Base-by-base conservation (phyloP, 2,888 invertebrate genomes). In the Sympetrum striolatum region DNA sequence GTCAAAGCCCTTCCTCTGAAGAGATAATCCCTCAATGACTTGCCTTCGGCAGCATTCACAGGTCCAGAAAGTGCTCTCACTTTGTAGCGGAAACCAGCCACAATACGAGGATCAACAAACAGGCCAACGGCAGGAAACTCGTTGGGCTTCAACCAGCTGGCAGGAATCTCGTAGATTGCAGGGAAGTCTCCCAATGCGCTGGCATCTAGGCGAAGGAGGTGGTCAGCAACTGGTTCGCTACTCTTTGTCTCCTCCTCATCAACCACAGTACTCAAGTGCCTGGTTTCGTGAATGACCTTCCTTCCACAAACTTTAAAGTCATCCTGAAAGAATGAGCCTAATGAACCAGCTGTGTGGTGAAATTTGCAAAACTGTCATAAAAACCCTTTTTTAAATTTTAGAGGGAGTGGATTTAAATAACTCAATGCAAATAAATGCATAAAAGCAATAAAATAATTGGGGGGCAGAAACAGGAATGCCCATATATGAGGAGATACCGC, bases 11-110 rank as follows among this genome's bases (percentile, higher is more conserved):
- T 95, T n/a, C 96, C 96, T 91, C 95, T 94, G 93, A 96, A 97
- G 92, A 97, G 94, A 93, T 93, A 93, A 86, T 92, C 73, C 31
- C 31, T 92, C 25, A 25, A 80, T 22, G 53, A 81, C 90, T 64
- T 44, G 35, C 37, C 53, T 60, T 31, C 81, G 35, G 60, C 86
- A 60, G 8, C 60, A 37, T 60, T 58, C 93, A 95, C 95, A 93
- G 95, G 91, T 14, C 92, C 92, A 48, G 91, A 95, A 93, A 96
- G 94, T 2, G 96, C 96, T 93, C 96, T 95, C 91, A 96, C 96
- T 94, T 96, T 95, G 95, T 97, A 97, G 93, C 95, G 95, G 94
- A 97, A 97, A 92, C 97, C 97, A 92, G 97, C 96, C 92, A 96
- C 94, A 91, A 97, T 96, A 91, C 96, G 94, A 91, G 95, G 95